A percentile compares a stretch with the other conserved stretches of the same genome.
Conservation (phyloP, 2,797 vertebrate species). For the Xenentodon cancila region DNA sequence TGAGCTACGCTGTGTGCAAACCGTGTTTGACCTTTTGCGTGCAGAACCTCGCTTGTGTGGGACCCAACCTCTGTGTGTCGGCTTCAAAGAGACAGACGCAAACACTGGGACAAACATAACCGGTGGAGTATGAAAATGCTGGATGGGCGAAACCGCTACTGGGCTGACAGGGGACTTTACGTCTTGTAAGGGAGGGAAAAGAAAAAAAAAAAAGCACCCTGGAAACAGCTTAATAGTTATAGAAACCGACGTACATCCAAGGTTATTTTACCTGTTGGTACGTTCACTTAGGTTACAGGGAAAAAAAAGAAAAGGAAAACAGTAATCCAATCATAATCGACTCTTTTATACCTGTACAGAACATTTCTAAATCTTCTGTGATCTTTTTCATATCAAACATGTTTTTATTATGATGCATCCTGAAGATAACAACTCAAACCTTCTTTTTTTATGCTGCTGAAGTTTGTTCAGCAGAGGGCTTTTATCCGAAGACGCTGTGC, state of each 20-base stretch:
- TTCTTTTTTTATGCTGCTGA: no score
- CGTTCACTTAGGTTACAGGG: no score
- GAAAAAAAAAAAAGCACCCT: slow-evolving; percentile 3
- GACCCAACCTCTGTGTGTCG: slow-evolving; percentile 7
- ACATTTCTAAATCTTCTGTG: no score
- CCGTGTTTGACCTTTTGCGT: slow-evolving; percentile 33
- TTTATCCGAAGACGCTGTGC: no score
- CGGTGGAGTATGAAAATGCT: slow-evolving; percentile 2
- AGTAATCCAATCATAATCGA: no score
- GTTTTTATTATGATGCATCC: no score
- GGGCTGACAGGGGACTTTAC: slow-evolving; percentile 9
- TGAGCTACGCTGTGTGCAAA: slow-evolving; percentile 5
- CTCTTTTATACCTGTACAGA: no score
- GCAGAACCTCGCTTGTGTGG: slow-evolving; percentile 22
- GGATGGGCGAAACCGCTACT: slow-evolving; percentile 4
- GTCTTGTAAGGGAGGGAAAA: neutral
- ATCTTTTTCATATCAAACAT: no score
- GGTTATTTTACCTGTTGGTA: no score
- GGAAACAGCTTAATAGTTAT: slow-evolving; percentile 1
- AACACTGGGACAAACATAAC: neutral
- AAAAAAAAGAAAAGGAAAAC: no score
- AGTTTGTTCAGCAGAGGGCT: no score
- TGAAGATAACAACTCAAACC: no score
- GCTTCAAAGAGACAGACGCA: slow-evolving; percentile 19
- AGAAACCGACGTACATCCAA: neutral